phyloP scores from a whole-genome alignment of 2,888 invertebrate species.

The Syrista parreyssii region DNA sequence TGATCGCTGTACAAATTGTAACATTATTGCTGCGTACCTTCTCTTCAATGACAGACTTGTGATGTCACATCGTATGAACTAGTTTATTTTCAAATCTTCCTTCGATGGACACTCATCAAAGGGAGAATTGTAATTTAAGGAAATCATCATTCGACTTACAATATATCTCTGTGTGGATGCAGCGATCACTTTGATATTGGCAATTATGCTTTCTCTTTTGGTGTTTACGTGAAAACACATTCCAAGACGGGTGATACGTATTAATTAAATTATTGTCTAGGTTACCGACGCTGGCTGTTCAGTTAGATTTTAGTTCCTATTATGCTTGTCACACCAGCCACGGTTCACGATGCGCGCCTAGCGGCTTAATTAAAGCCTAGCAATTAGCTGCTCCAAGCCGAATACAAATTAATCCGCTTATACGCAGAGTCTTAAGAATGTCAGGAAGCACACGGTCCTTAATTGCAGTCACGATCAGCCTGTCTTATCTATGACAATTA shows the following conservation, averaged over 20 bases:
- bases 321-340: not conserved
- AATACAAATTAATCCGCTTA: not conserved
- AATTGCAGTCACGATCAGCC: not conserved
- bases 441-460: not conserved
- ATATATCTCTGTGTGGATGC: not conserved
- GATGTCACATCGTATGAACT: not conserved
- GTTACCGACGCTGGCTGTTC: slow-evolving; percentile 10
- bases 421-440: not conserved
- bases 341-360: not conserved
- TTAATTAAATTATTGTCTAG: slow-evolving; percentile 18
- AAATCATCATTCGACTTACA: not conserved
- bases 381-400: not conserved
- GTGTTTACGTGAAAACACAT: slow-evolving; percentile 25
- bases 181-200: not conserved
- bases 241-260: slow-evolving; percentile 35
- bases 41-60: not conserved
- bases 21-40: not conserved
- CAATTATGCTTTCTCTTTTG: not conserved
- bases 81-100: not conserved
- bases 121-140: not conserved
- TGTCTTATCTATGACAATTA: not conserved
- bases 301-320: slow-evolving; percentile 16
- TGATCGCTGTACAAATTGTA: not conserved
- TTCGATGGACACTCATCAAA: not conserved
- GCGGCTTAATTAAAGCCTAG: not conserved